phyloP scores from a whole-genome alignment of 2,113 vertebrate species.

The Phalacrocorax aristotelis region DNA sequence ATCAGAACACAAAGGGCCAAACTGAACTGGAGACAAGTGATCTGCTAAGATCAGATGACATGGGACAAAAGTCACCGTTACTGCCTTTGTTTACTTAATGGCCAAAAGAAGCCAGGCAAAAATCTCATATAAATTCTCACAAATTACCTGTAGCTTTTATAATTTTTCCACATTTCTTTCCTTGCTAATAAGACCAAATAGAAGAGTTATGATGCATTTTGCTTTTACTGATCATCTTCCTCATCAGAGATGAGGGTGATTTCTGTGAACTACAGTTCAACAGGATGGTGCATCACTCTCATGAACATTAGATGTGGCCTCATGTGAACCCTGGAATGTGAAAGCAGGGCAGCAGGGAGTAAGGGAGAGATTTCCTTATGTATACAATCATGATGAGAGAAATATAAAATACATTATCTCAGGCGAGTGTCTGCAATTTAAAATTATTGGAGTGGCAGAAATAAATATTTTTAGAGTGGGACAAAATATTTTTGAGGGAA shows the following conservation, averaged over 20 bases:
- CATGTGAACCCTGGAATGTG: neutral
- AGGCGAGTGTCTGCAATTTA: neutral
- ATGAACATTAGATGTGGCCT: neutral
- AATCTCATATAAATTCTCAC: neutral
- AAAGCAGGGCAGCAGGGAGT: neutral
- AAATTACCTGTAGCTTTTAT: neutral
- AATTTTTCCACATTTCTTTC: neutral
- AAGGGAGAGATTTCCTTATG: neutral
- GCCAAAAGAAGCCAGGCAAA: neutral
- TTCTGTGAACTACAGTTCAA: neutral
- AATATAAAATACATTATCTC: neutral
- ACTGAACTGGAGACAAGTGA: neutral
- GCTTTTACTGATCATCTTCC: neutral
- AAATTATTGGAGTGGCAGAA: neutral
- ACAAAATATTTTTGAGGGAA: neutral
- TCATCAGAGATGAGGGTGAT: neutral
- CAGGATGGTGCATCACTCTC: neutral
- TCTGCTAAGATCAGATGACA: neutral
- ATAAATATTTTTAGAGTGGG: neutral
- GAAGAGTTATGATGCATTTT: neutral
- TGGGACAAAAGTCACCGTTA: neutral
- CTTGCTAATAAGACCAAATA: neutral
- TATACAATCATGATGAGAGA: neutral
- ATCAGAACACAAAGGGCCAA: neutral
- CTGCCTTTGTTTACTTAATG: neutral